A percentile compares a stretch with the other conserved stretches of the same genome.
phyloP scores from a whole-genome alignment of 2,797 vertebrate genomes.

The Coendou prehensilis region DNA sequence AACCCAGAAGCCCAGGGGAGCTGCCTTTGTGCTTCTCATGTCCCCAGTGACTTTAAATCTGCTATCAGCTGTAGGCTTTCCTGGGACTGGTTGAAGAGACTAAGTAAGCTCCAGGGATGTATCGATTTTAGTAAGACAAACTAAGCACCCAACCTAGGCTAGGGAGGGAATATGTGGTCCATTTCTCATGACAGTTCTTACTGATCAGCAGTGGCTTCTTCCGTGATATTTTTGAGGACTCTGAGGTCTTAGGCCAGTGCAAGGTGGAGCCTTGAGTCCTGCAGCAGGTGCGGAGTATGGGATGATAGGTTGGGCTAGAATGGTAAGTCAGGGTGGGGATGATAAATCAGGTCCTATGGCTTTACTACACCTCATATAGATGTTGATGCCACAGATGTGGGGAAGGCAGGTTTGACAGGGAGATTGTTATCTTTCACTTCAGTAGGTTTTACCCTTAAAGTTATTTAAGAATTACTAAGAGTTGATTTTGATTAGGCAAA shows the following conservation, averaged over 20 bases:
- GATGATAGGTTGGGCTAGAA: not conserved
- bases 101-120: not conserved
- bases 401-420: not conserved
- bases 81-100: not conserved
- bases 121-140: not conserved
- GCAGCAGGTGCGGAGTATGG: not conserved
- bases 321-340: not conserved
- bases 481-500: not conserved
- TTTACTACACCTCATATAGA: not conserved
- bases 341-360: accelerated
- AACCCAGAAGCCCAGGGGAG: not conserved
- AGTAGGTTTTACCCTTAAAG: not conserved
- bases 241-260: not conserved
- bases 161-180: not conserved
- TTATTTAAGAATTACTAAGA: not conserved
- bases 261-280: not conserved
- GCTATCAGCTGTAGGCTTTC: not conserved
- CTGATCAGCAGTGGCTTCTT: not conserved
- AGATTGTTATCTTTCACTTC: not conserved
- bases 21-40: not conserved
- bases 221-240: not conserved
- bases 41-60: not conserved
- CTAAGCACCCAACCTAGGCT: not conserved
- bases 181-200: not conserved
- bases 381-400: not conserved